Evolutionary conservation across 2,888 invertebrate genomes (phyloP), one percentile per base, ranked within the genome.

Genomic region (Desoria tigrina): DNA sequence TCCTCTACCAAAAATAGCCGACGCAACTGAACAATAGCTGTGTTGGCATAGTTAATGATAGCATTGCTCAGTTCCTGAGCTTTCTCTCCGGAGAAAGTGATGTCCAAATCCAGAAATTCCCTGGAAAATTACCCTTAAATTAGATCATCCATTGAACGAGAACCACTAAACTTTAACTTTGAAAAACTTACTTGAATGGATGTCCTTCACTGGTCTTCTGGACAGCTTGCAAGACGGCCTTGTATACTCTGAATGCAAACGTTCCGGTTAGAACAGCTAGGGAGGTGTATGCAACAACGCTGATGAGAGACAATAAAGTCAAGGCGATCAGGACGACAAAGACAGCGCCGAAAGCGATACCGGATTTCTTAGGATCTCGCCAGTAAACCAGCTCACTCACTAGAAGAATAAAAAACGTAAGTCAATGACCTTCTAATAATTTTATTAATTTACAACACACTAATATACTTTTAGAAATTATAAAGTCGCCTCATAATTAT

Each of bases 351-450:
- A 98, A 93, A 74, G 94, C 94, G 78, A 90, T 87, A 77, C 94
- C 98, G 74, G 94, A 92, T 83, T 91, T 93, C 84, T 90, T 92
- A 77, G 94, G 90, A 84, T 93, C 91, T 77, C 96, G 89, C 98
- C 98, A 99, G 85, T 98, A 97, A 82, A 99, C 90, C 82, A 98
- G 86, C 79, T 94, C 92, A 83, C 93, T 90, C 87, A 93, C 93
- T 93, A 85, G 9, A 87, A 78, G 73, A 72, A 71, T 61, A 58
- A 49, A 51, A 37, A 61, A n/a, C 18, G 21, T 56, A n/a, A n/a
- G n/a, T n/a, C n/a, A n/a, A n/a, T n/a, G n/a, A n/a, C n/a, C n/a
- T 16, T 18, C 50, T 16, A 11, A 16, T 32, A n/a, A 55, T 37
- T 32, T 28, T 18, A 55, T 23, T 37, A 6, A 16, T 49, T 49